These are phyloP conservation scores for Macrochelys suwanniensis DNA, from an alignment of 2,797 vertebrate species.

Conservation along the genomic window DNA sequence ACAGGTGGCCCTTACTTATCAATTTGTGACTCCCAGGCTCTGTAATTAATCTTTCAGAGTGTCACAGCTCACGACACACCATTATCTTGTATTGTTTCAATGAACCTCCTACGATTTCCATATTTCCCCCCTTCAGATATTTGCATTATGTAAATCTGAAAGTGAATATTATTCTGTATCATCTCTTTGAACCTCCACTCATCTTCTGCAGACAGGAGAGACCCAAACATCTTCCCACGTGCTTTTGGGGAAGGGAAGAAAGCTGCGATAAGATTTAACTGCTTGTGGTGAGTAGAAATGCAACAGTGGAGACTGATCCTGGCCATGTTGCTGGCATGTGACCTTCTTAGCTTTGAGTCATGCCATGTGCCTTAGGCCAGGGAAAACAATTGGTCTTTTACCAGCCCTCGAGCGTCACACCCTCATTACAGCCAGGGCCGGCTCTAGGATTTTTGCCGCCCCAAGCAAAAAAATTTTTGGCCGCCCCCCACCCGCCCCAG, in stretches of 20 bases:
- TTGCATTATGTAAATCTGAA: not conserved
- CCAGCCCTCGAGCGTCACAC: not conserved
- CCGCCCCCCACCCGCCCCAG: too few relatives aligned
- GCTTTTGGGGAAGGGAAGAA: not conserved
- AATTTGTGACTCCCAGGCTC: not conserved
- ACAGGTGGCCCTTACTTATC: not conserved
- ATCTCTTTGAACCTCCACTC: not conserved
- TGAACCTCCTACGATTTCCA: not conserved
- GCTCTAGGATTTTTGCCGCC: too few relatives aligned
- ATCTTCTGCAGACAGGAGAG: not conserved
- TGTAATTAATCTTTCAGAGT: conserved; percentile 10
- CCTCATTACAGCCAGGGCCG: not conserved
- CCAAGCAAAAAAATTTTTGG: too few relatives aligned
- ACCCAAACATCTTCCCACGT: not conserved
- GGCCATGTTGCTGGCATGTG: not conserved
- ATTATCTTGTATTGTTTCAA: not conserved
- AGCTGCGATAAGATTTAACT: not conserved
- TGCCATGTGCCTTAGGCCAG: not conserved
- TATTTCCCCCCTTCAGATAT: not conserved
- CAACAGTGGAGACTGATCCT: not conserved
- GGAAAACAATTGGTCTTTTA: not conserved
- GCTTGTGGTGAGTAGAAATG: not conserved
- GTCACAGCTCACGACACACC: not conserved
- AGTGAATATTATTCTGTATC: not conserved
- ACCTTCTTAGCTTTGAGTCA: not conserved